Evolutionary conservation across 1,140 invertebrate species (phyloP).

Genomic region (Drosophila hydei): DNA sequence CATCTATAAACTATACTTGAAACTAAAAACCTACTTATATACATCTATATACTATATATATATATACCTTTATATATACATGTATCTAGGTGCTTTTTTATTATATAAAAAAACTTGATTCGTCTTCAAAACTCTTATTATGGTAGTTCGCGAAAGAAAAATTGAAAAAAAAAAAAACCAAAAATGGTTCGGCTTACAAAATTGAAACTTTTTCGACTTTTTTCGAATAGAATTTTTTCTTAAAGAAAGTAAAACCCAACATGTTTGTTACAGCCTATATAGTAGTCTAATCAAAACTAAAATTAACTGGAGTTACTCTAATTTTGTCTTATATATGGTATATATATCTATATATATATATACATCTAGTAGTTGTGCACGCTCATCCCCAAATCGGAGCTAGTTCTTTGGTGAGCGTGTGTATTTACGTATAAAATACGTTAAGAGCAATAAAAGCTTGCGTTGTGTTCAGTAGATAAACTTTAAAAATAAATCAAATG

Average conservation of each 20-base stretch:
- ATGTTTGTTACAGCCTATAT: slow-evolving; percentile 57
- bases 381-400: slow-evolving; percentile 3
- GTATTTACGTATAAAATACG: slow-evolving; percentile 38
- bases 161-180: neutral
- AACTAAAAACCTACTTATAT: slow-evolving; percentile 45
- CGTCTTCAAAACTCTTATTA: slow-evolving; percentile 7
- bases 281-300: slow-evolving; percentile 42
- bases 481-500: neutral
- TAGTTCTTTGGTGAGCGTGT: slow-evolving; percentile 21
- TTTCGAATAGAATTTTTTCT: slow-evolving; percentile 64
- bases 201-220: slow-evolving; percentile 36
- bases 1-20: slow-evolving; percentile 23
- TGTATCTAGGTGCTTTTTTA: slow-evolving; percentile 49
- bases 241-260: slow-evolving; percentile 68
- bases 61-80: slow-evolving; percentile 17
- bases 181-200: slow-evolving; percentile 30
- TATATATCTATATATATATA: slow-evolving; percentile 27
- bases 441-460: slow-evolving; percentile 45
- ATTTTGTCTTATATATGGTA: slow-evolving; percentile 51
- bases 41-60: neutral
- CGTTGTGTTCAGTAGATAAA: slow-evolving; percentile 50
- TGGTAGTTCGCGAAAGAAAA: slow-evolving; percentile 19
- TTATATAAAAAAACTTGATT: slow-evolving; percentile 29
- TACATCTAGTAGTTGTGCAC: slow-evolving; percentile 43
- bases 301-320: slow-evolving; percentile 61